Percentiles rank a stretch among this genome's conserved stretches.
These are phyloP conservation scores for Tauraco erythrolophus DNA, from an alignment of 2,113 vertebrate genomes.

Conservation along the genomic window DNA sequence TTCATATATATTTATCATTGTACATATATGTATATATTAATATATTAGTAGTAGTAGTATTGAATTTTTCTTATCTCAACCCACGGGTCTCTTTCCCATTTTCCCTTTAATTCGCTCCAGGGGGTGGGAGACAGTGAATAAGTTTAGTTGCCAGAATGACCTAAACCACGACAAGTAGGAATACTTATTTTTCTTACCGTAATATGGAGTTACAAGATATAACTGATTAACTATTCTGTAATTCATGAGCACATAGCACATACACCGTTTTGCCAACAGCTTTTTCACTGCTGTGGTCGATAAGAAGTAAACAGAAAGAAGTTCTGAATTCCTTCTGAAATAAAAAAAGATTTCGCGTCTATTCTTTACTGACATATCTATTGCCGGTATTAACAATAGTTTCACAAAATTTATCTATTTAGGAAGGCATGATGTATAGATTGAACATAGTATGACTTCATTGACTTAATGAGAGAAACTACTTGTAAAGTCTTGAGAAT, in stretches of 20 bases:
- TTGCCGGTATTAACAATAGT: neutral
- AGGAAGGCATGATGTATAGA: neutral
- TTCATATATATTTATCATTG: no score
- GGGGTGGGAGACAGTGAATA: no score
- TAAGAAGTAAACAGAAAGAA: neutral
- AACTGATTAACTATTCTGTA: neutral
- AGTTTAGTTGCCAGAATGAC: no score
- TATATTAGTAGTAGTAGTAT: no score
- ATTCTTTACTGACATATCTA: neutral
- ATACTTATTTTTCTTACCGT: neutral
- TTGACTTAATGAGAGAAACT: neutral
- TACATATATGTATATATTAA: no score
- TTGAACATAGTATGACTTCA: neutral
- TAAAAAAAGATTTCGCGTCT: neutral
- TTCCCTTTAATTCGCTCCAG: no score
- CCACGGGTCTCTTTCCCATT: no score
- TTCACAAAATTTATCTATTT: neutral
- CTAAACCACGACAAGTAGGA: no score
- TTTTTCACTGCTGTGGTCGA: neutral
- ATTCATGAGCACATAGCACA: neutral
- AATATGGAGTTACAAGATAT: neutral
- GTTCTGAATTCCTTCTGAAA: neutral
- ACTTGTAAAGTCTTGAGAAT: neutral
- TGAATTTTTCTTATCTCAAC: no score
- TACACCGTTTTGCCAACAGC: rapidly evolving